A percentile compares a stretch with the other conserved stretches of the same genome.
These are phyloP conservation scores for Miichthys miiuy DNA, from an alignment of 2,797 vertebrate species.

Conservation along the genomic window DNA sequence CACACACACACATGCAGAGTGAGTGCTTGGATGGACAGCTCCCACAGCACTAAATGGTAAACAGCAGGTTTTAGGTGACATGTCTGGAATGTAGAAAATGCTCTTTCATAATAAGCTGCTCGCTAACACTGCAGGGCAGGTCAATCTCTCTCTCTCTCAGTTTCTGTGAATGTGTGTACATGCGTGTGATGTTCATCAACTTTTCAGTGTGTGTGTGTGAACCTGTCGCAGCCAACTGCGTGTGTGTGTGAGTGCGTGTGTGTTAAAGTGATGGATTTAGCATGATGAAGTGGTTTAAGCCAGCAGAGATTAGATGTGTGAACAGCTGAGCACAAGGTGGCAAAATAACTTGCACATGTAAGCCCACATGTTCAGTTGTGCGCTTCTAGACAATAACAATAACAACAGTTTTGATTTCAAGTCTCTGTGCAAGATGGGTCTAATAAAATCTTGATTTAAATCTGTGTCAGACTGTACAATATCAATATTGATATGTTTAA, in stretches of 20 bases:
- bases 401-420: not conserved
- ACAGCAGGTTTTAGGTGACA: constrained; percentile 89
- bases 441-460: not conserved
- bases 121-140: constrained; percentile 64
- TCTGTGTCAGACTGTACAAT: not conserved
- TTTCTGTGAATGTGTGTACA: constrained; percentile 37
- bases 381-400: not conserved
- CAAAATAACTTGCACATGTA: constrained; percentile 21
- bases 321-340: constrained; percentile 53
- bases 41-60: constrained; percentile 87
- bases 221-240: constrained; percentile 31
- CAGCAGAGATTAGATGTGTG: constrained; percentile 61
- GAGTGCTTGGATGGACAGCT: constrained; percentile 73
- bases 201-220: constrained; percentile 22
- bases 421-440: constrained; percentile 11
- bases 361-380: not conserved
- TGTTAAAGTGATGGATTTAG: constrained; percentile 53
- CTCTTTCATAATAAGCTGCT: constrained; percentile 83
- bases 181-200: constrained; percentile 22
- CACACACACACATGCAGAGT: constrained; percentile 33
- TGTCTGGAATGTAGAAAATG: constrained; percentile 88
- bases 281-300: constrained; percentile 60
- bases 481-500: not conserved
- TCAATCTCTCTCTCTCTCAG: constrained; percentile 38
- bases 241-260: constrained; percentile 24